Evolutionary conservation across 2,888 invertebrate genomes (phyloP), one percentile per base, ranked within the genome.

Genomic region (Dicyrtomina minuta): DNA sequence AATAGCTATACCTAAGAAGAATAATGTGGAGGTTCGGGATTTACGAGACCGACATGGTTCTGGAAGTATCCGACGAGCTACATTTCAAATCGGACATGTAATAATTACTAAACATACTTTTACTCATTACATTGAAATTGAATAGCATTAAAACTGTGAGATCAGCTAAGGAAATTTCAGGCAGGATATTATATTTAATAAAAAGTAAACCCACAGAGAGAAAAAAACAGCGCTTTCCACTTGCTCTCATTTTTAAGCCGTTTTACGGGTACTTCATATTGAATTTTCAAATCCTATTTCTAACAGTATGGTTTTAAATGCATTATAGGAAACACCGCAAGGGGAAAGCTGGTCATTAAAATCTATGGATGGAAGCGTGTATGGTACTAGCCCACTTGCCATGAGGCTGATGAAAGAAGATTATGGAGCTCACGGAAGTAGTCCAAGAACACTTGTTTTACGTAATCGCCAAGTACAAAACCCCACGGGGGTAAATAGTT

Each of bases 301-400:
- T 33, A 8, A 33, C 33, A 33, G 33, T 33, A 8, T 33, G 33
- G 33, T 5, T 33, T 33, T 33, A 33, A 33, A 33, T 56, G 26
- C 33, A 13, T 58, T 26, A 13, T 44, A 74, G 74, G 74, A 72
- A 46, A 72, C 70, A 4, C 72, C 72, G 24, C 55, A 56, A 13
- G 74, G 46, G 12, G 73, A 73, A 22, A 70, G 72, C 43, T 75
- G 75, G 75, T 73, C 73, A 1, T 70, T 71, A 44, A 55, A 64
- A 62, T 75, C 75, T 0, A 67, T 62, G 8, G 75, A 73, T n/a
- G 66, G 33, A n/a, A 33, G 17, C 5, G 17, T 13, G 4, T 55
- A 51, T 39, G 65, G 72, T 4, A 60, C 68, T 13, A 73, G 74
- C 68, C 73, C 74, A 2, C 27, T 76, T 20, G 74, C 73, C 10